Conservation (phyloP, 2,797 vertebrate genomes). For the Buphagus erythrorhynchus region DNA sequence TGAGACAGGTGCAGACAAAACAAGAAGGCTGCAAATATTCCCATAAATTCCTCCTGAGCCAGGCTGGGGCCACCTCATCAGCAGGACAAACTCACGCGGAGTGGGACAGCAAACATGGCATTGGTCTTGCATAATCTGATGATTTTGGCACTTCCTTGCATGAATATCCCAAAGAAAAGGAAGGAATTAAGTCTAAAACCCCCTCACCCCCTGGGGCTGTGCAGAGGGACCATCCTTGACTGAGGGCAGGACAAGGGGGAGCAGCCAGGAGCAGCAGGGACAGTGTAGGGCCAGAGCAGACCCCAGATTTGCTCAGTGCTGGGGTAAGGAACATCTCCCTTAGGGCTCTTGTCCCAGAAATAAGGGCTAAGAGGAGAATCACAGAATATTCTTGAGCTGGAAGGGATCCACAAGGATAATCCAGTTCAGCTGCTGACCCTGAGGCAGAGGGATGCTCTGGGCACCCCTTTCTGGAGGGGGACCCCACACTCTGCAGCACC, state of each 20-base stretch:
- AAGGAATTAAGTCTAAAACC: background rate
- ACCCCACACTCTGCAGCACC: fast-evolving
- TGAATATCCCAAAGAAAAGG: fast-evolving
- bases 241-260: background rate
- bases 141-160: background rate
- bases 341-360: background rate
- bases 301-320: background rate
- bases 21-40: background rate
- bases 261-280: background rate
- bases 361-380: background rate
- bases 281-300: fast-evolving
- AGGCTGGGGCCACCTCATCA: background rate
- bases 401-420: background rate
- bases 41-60: background rate
- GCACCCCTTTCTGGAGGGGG: background rate
- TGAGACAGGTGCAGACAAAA: background rate
- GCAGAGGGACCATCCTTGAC: background rate
- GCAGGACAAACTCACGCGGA: background rate
- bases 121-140: background rate
- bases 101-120: background rate
- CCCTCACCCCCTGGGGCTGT: background rate
- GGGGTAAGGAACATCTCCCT: background rate
- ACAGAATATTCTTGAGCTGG: background rate
- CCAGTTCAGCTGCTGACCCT: background rate
- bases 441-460: background rate